These are phyloP conservation scores for Apamea monoglypha DNA, from an alignment of 2,888 invertebrate species.

Conservation along the genomic window DNA sequence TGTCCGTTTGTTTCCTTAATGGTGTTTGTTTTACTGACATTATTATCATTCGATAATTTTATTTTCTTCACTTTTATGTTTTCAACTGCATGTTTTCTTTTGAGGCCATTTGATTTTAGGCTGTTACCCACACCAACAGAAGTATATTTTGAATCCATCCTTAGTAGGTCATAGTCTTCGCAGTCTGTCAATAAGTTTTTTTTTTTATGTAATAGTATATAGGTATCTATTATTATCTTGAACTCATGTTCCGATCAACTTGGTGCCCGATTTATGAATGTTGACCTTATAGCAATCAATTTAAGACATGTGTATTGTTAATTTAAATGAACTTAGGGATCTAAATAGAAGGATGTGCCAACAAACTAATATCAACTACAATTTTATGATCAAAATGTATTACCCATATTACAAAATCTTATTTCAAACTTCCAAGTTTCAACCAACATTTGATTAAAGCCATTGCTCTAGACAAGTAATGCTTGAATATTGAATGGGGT, in stretches of 20 bases:
- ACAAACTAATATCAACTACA: not conserved
- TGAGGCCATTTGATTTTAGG: conserved; percentile 70
- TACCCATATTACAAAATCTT: not conserved
- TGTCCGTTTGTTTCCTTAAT: conserved; percentile 64
- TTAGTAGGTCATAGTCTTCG: conserved; percentile 11
- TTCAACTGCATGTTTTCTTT: conserved; percentile 73
- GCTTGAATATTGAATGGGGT: not conserved
- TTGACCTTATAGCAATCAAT: no score
- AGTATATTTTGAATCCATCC: conserved; percentile 87
- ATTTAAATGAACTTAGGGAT: not conserved
- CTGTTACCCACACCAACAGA: conserved; percentile 75
- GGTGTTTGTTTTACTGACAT: conserved; percentile 27
- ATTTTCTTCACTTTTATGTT: conserved; percentile 77
- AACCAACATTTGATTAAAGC: not conserved
- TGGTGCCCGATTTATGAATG: not conserved
- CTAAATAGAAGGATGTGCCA: not conserved
- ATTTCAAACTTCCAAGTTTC: not conserved
- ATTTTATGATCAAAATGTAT: not conserved
- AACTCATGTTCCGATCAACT: not conserved
- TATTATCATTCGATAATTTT: conserved; percentile 72
- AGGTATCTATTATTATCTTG: not conserved
- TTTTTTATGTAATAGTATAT: not conserved
- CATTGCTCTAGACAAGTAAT: not conserved
- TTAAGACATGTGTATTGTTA: not conserved
- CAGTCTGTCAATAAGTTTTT: not conserved